Base-by-base conservation (phyloP, 2,888 invertebrate genomes). In the Ennomos quercinarius region DNA sequence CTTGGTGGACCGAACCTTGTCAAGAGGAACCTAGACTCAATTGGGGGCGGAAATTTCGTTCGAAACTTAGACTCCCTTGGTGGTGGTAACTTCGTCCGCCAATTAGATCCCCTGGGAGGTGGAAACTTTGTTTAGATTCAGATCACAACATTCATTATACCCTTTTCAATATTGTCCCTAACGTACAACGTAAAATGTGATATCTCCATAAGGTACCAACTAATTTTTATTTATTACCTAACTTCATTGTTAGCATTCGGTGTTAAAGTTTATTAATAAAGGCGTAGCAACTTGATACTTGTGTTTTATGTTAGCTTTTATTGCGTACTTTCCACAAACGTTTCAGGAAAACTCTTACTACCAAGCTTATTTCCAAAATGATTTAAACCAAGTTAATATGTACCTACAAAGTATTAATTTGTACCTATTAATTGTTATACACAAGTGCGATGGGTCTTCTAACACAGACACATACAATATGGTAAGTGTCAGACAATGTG, bases 31-130 rank as follows among this genome's bases (percentile, higher is more conserved):
- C 77, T 90, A 9, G 90, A 91, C 62, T 82, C 84, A 55, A 80
- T 89, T 9, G 90, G 91, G 10, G 92, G 91, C 8, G 86, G 86
- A 0, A 89, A 92, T 71, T 77, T 91, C 10, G 80, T 90, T 0
- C 84, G 91, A 57, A 86, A 83, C 61, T 68, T 93, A 48, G 90
- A 92, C 63, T 84, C 89, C 2, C 78, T 94, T 6, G 93, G 94
- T 3, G 93, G 93, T 1, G 91, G 90, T 12, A 93, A 94, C 76
- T 83, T 93, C 13, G 85, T 92, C 8, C 83, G 93, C 48, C 76
- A 87, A 63, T 70, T 89, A 27, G 84, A 89, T 63, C 76, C 85
- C 38, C 72, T 91, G 27, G 90, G 89, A 45, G 91, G 89, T 8
- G 84, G 82, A 27, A 91, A 91, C 76, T 77, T 91, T 55, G 81